Base-by-base conservation (phyloP, 2,113 vertebrate species). In the Erinaceus europaeus region DNA sequence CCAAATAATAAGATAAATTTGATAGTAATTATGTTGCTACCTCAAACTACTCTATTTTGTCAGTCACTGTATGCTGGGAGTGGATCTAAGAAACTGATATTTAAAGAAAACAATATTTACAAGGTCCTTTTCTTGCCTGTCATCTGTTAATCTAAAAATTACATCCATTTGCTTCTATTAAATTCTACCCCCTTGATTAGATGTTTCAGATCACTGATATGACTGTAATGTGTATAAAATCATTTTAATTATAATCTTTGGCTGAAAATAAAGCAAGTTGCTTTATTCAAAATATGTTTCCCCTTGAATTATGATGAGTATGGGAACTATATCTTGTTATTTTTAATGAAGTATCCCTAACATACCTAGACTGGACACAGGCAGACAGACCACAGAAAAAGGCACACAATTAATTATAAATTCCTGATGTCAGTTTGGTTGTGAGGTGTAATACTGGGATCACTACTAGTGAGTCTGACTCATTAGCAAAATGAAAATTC, bases 341-440 rank as follows among this genome's bases (percentile, higher is more conserved):
- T n/a, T n/a, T n/a, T n/a, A n/a, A n/a, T n/a, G n/a, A n/a, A n/a
- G 5, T 25, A 5, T 67, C 21, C 76, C 13, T 53, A 10, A 9
- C 4, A n/a, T 0, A 11, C 6, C 29, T 27, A 12, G 29, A 18
- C 32, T 48, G 0, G 8, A 9, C 17, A 0, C 3, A 62, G 53
- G 5, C 3, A 0, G 0, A 21, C 1, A 1, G 12, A 20, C 9
- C 6, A 2, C 42, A 5, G 0, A 0, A 23, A 48, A 36, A n/a
- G 55, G 18, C 4, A 40, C 6, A 9, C n/a, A n/a, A n/a, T n/a
- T 1, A 10, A 44, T 9, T 38, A n/a, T 57, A 32, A 4, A 15
- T 32, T 27, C 52, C 17, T 46, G 42, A 40, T 4, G 36, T 48
- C 9, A 11, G 46, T 10, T 34, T 25, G 1, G 17, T 0, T n/a